Evolutionary conservation across 2,888 invertebrate genomes (phyloP), one percentile per base, ranked within the genome.

Genomic region (Escarpia spicata): DNA sequence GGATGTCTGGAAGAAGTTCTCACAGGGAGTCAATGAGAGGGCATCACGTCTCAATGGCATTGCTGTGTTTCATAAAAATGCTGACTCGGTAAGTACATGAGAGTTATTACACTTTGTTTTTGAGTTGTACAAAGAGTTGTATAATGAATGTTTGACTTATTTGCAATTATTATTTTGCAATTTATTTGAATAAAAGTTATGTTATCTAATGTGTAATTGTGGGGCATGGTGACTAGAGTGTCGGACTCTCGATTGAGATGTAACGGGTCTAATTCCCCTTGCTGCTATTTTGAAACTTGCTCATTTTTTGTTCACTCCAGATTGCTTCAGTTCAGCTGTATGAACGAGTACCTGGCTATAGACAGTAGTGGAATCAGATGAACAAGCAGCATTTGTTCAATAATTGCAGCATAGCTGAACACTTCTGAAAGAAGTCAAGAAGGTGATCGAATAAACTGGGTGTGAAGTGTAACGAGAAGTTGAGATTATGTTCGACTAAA

Each of bases 1-100:
- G 93, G 97, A 97, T 94, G 97, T 97, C 15, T 98, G 98, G 98
- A 97, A 97, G 94, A 97, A 97, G 93, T 97, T 98, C 91, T 97
- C 98, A 94, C 97, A 97, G 91, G 97, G 98, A 93, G 97, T 97
- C 94, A 98, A 98, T 96, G 98, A 98, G 96, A 98, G 98, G 95
- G 97, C 98, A 97, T 98, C 98, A 2, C 97, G 98, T 43, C 96
- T 98, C 44, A 97, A 98, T 93, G 98, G 98, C 75, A 98, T 98
- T 3, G 97, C 98, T 12, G 98, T 98, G 93, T 98, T 98, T 95
- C 97, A 98, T 96, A 97, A 98, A 94, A 98, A 98, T 93, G 96
- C 97, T 91, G 96, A 97, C 92, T 45, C 91, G 91, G 94, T 94
- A 92, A 26, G 93, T 52, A 75, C 6, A 91, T 43, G 0, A 91